Conservation (phyloP, 2,888 invertebrate genomes). For the Lobophora halterata region DNA sequence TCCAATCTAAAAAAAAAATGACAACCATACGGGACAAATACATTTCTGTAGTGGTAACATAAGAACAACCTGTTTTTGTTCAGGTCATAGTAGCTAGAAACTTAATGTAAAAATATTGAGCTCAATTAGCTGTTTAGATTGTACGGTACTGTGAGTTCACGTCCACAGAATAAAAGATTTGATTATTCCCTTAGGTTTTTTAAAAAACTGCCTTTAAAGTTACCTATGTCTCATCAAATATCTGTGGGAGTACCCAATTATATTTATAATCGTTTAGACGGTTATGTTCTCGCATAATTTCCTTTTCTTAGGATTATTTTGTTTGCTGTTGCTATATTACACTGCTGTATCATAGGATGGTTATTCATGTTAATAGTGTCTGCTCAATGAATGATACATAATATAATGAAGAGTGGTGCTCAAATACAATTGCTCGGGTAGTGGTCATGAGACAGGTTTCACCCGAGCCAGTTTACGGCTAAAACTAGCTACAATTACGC, state of each 20-base stretch:
- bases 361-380: no score
- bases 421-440: slow-evolving; percentile 15
- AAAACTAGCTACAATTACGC: slow-evolving; percentile 19
- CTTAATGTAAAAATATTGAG: no score
- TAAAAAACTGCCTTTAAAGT: no score
- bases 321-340: slow-evolving; percentile 5
- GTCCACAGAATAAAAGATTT: no score
- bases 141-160: no score
- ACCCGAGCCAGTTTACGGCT: slow-evolving; percentile 18
- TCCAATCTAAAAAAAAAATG: slow-evolving; percentile 23
- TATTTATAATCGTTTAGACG: background rate
- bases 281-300: background rate
- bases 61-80: slow-evolving; percentile 8
- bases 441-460: slow-evolving; percentile 22
- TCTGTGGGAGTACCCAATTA: slow-evolving; percentile 1
- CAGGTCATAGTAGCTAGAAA: no score
- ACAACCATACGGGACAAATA: slow-evolving; percentile 24
- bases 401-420: slow-evolving; percentile 24
- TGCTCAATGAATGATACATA: no score
- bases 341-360: no score
- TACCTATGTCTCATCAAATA: no score
- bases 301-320: background rate
- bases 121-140: no score
- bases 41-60: slow-evolving; percentile 12
- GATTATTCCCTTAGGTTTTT: no score